A percentile compares a stretch with the other conserved stretches of the same genome.
Conservation (phyloP, 2,113 vertebrate species). For the Azemiops feae region DNA sequence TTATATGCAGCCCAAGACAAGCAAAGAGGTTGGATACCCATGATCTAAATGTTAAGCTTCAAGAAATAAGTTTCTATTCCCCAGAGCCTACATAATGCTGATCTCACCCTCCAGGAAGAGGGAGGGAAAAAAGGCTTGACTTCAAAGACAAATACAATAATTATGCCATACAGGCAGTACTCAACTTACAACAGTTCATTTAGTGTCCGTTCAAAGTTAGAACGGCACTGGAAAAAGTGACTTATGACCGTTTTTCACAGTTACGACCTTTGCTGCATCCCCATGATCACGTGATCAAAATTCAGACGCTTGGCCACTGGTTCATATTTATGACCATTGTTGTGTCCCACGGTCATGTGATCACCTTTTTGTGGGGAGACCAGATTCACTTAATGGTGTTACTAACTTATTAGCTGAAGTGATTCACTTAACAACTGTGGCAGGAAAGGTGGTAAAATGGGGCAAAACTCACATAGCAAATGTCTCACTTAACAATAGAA, state of each 20-base stretch:
- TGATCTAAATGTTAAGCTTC: not conserved
- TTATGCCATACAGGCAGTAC: not conserved
- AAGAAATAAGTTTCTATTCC: not conserved
- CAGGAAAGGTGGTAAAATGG: not conserved
- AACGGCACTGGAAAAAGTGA: not conserved
- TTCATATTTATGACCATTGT: not conserved
- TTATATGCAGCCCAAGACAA: not conserved
- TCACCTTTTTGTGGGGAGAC: not conserved
- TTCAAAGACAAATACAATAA: not conserved
- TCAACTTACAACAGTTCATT: not conserved
- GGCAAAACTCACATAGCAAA: not conserved
- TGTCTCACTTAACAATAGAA: not conserved
- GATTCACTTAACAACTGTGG: not conserved
- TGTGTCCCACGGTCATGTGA: not conserved
- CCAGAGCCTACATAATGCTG: not conserved
- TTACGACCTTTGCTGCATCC: not conserved
- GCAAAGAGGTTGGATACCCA: accelerated
- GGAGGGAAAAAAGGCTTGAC: not conserved
- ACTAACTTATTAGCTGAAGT: not conserved
- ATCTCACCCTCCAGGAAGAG: not conserved
- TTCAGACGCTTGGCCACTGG: not conserved
- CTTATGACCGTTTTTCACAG: not conserved
- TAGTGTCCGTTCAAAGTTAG: not conserved
- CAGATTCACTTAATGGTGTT: not conserved
- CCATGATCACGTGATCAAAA: not conserved